These are phyloP conservation scores for Hephaestus fuliginosus DNA, from an alignment of 2,797 vertebrate genomes.

Conservation along the genomic window DNA sequence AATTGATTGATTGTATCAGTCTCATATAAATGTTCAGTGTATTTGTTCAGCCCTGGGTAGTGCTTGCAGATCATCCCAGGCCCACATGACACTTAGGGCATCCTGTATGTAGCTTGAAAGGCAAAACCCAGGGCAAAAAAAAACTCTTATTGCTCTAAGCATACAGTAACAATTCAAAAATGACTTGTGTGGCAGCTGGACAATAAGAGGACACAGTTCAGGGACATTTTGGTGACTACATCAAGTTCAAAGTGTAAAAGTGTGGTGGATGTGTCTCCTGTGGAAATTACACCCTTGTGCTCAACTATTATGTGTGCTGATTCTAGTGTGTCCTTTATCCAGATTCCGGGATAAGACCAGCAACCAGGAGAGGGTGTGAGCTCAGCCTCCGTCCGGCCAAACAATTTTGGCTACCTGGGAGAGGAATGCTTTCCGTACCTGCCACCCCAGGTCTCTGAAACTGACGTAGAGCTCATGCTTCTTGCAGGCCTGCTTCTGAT, in stretches of 20 bases:
- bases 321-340: conserved; percentile 25
- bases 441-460: conserved; percentile 98
- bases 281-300: conserved; percentile 3
- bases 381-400: neutral
- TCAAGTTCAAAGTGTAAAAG: neutral
- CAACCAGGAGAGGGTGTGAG: conserved; percentile 10
- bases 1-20: neutral
- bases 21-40: neutral
- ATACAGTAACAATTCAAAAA: neutral
- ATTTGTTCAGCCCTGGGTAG: no score
- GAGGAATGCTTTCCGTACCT: conserved; percentile 86
- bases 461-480: conserved; percentile 98
- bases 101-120: neutral
- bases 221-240: neutral
- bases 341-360: conserved; percentile 23
- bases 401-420: conserved; percentile 6
- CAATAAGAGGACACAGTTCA: neutral
- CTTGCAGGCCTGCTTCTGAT: conserved; percentile 98
- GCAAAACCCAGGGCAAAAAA: neutral
- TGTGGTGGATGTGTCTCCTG: neutral
- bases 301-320: conserved; percentile 2
- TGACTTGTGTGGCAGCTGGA: conserved; percentile 6
- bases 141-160: neutral
- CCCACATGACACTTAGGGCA: no score
- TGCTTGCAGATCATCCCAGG: neutral